Conservation (phyloP, 2,113 vertebrate genomes). For the Ia io region DNA sequence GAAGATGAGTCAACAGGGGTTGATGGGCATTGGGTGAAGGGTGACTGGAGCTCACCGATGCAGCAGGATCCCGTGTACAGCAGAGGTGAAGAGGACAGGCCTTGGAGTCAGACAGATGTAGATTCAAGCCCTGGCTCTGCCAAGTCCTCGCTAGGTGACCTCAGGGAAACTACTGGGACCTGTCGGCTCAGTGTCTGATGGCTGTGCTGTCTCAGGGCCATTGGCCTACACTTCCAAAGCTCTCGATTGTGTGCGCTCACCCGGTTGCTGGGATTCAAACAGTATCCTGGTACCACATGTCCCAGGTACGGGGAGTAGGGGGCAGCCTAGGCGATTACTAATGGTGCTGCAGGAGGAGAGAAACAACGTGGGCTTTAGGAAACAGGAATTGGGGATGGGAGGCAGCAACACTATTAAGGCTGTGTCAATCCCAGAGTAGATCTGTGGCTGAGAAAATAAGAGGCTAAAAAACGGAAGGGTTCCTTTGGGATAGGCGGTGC, state of each 20-base stretch:
- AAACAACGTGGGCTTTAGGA: neutral
- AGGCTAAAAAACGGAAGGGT: neutral
- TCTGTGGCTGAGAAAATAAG: neutral
- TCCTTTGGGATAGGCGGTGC: neutral
- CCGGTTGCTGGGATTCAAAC: neutral
- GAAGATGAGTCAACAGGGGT: neutral
- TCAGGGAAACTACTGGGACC: neutral
- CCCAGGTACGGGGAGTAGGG: neutral
- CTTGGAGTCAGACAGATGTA: neutral
- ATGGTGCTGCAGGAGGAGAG: neutral
- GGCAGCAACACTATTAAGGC: neutral
- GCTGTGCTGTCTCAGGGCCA: neutral
- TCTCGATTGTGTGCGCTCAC: neutral
- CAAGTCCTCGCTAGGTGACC: neutral
- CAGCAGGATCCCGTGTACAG: neutral
- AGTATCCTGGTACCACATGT: neutral
- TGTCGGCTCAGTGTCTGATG: neutral
- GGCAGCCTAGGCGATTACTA: neutral
- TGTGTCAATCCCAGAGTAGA: neutral
- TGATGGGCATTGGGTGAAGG: neutral
- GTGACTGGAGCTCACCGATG: neutral
- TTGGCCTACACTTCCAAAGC: neutral
- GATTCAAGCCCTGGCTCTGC: neutral
- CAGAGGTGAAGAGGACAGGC: neutral
- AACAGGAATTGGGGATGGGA: neutral